Evolutionary conservation across 2,888 invertebrate genomes (phyloP).

Genomic region (Tortricodes alternella): DNA sequence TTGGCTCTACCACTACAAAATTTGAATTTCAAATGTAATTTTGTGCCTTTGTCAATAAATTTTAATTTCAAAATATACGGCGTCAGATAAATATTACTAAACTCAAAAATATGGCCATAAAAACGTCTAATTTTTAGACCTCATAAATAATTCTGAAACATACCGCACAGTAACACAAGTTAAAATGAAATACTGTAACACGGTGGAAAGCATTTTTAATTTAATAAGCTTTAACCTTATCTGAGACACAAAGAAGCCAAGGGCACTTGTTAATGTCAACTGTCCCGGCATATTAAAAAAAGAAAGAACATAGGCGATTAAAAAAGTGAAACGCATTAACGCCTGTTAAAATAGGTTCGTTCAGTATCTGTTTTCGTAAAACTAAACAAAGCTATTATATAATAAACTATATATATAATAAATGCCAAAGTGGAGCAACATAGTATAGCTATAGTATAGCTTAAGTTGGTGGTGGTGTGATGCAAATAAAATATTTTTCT

Average conservation of each 20-base stretch:
- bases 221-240: slow-evolving; percentile 22
- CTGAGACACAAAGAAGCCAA: slow-evolving; percentile 9
- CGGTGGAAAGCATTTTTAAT: background rate
- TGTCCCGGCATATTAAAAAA: background rate
- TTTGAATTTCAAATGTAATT: too few species aligned
- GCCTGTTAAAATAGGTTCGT: background rate
- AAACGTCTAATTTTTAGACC: slow-evolving; percentile 1
- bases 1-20: too few species aligned
- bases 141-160: background rate
- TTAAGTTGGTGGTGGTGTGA: too few species aligned
- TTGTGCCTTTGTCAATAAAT: too few species aligned
- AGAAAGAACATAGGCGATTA: background rate
- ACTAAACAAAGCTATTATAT: too few species aligned
- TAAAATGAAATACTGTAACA: slow-evolving; percentile 3
- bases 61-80: too few species aligned
- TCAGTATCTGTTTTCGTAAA: too few species aligned
- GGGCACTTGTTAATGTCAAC: slow-evolving; percentile 19
- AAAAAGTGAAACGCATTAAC: background rate
- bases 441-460: too few species aligned
- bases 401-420: too few species aligned
- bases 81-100: too few species aligned
- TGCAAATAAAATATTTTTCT: too few species aligned
- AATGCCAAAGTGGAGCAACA: too few species aligned
- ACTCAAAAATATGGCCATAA: background rate
- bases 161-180: slow-evolving; percentile 1